Percentiles rank a stretch among this genome's conserved stretches.
phyloP scores from a whole-genome alignment of 2,888 invertebrate species.

The Agapetus fuscipes region DNA sequence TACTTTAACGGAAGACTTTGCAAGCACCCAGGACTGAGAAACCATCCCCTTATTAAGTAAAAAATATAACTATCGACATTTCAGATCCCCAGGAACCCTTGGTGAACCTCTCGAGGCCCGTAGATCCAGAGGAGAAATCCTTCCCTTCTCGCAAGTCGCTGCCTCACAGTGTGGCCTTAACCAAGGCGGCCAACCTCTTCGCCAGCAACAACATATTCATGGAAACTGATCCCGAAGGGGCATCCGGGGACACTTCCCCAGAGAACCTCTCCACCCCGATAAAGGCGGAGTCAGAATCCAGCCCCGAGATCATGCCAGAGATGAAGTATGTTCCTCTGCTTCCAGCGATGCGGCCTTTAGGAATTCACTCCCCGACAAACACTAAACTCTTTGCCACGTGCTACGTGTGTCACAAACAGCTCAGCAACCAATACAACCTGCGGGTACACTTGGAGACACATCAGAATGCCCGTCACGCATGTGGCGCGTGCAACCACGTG shows the following conservation, averaged over 20 bases:
- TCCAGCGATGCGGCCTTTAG: constrained; percentile 11
- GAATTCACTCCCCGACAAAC: constrained; percentile 16
- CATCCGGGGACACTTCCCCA: constrained; percentile 4
- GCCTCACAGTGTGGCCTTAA: no score
- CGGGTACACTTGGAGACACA: constrained; percentile 88
- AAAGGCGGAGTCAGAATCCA: constrained; percentile 17
- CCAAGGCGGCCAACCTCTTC: constrained; percentile 19
- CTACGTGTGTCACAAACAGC: constrained; percentile 75
- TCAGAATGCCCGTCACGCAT: constrained; percentile 79
- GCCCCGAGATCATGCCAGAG: constrained; percentile 18
- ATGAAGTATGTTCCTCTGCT: constrained; percentile 15
- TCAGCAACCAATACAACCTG: constrained; percentile 85
- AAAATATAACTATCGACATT: no score
- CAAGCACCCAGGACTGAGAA: no score
- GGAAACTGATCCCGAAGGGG: constrained; percentile 17
- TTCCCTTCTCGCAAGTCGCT: constrained; percentile 5
- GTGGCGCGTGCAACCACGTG: constrained; percentile 78
- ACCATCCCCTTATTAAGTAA: no score
- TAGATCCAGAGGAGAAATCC: constrained; percentile 23
- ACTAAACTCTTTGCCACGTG: constrained; percentile 46
- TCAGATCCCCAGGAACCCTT: constrained; percentile 16
- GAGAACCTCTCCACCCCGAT: constrained; percentile 8
- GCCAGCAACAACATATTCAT: constrained; percentile 21
- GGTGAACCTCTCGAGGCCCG: constrained; percentile 11
- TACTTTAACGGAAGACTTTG: no score